Evolutionary conservation across 2,797 vertebrate species (phyloP), one percentile per base, ranked within the genome.

Genomic region (Zalophus californianus): DNA sequence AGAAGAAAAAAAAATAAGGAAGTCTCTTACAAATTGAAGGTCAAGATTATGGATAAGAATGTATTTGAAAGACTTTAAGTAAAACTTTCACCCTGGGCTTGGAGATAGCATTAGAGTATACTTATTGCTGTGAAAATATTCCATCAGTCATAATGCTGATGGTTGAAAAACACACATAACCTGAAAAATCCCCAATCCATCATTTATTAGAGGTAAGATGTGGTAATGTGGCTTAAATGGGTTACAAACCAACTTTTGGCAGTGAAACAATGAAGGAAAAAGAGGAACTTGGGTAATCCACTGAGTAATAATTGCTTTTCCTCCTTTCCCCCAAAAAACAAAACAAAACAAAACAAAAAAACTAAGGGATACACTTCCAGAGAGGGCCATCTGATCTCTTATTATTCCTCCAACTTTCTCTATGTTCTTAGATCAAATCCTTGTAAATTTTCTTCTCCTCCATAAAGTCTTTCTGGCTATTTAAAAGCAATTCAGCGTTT

Each of bases 41-140:
- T 86, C 21, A 77, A 75, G 29, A 86, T 68, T 44, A 94, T 77
- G 38, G 56, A n/a, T 78, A 91, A 88, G 54, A 96, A 79, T 70
- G 52, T 68, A 88, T 52, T 91, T n/a, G 88, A 85, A 84, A 86
- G 27, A 93, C 68, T 94, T 95, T 38, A 96, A 93, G 64, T 94
- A 94, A 87, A 92, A 54, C 2, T 79, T 92, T 90, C 73, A 90
- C 66, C 66, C 60, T 44, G 93, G 41, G 58, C 62, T 95, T 96
- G 68, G 54, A 64, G n/a, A 58, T 50, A 29, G 60, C 41, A 66
- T 94, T 50, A 90, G 75, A 78, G 27, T 82, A 66, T 16, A 95
- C 56, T 96, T 88, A 64, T 9, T 56, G 25, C 48, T 92, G 32
- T 85, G 38, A 92, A 97, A 93, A 87, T 50, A 96, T 41, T 56